phyloP scores from a whole-genome alignment of 1,140 invertebrate genomes.

The Neodiprion pinetum region DNA sequence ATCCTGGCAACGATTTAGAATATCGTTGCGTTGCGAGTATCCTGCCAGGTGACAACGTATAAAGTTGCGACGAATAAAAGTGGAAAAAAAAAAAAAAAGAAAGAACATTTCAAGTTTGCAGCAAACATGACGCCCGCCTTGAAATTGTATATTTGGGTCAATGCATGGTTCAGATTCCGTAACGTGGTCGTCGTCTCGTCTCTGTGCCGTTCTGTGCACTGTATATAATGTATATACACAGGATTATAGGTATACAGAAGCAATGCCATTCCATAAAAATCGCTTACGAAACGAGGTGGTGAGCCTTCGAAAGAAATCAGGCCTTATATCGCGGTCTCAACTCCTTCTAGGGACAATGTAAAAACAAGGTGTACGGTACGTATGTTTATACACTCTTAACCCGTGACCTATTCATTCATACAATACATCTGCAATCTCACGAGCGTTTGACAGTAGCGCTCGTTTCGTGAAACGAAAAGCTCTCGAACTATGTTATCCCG shows the following conservation, averaged over 20 bases:
- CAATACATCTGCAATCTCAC: not conserved
- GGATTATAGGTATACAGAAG: constrained; percentile 25
- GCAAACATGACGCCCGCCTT: not conserved
- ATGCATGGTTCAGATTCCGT: constrained; percentile 5
- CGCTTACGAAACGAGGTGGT: constrained; percentile 34
- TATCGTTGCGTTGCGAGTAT: too few species aligned
- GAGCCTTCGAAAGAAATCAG: constrained; percentile 32
- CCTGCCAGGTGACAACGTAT: too few species aligned
- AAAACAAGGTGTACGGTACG: not conserved
- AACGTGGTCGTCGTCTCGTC: not conserved
- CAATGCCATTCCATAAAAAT: constrained; percentile 36
- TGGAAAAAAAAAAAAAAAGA: too few species aligned
- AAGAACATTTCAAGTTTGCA: too few species aligned
- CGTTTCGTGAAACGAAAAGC: not conserved
- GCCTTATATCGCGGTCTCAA: constrained; percentile 27
- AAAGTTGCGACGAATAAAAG: too few species aligned
- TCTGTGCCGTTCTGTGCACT: constrained; percentile 30
- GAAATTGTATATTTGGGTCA: constrained; percentile 6
- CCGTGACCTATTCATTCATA: not conserved
- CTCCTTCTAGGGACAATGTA: not conserved
- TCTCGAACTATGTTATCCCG: not conserved
- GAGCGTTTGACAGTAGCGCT: not conserved
- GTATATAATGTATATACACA: not conserved
- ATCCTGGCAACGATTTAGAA: too few species aligned
- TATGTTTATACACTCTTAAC: not conserved